Base-by-base conservation (phyloP, 2,113 vertebrate genomes). In the Xenopus borealis region DNA sequence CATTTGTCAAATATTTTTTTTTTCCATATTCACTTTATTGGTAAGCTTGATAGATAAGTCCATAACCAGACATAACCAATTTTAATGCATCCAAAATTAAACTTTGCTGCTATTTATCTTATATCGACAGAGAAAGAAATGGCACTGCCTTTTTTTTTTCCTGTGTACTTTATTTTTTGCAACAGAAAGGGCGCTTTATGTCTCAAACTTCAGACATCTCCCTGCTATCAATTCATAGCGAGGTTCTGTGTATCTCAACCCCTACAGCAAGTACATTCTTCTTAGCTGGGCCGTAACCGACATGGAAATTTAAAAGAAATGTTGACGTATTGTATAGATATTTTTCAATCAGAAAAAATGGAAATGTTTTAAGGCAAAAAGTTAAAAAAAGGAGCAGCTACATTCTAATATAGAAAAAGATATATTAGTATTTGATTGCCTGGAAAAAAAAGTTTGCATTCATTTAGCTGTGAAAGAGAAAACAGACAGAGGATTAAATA, bases 181-280 rank as follows among this genome's bases (percentile, higher is more conserved):
- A 44, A 44, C 20, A 53, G 53, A 55, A 23, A 61, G 62, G 33
- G 55, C 40, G 50, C 23, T 75, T 75, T 67, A 50, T 69, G 20
- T 75, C 65, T 52, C 65, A 52, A 13, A 50, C 65, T 75, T 67
- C 64, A 61, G 64, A 67, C 72, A 74, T 58, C 44, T 59, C 45
- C 14, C 55, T 61, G 73, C 46, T 66, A 69, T 69, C 66, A 69
- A 44, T 75, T 69, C 58, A 59, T 69, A 20, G 58, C 73, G n/a
- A 69, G 40, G 23, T 53, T 69, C 27, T 20, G 17, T 62, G 58
- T 62, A 66, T 53, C 61, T 62, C 58, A 62, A 40, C 46, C 73
- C 73, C 73, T 75, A 47, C 44, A 75, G 73, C 73, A 69, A 75
- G 30, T 20, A 69, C 73, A 69, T 75, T 68, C 53, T 61, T 75